Conservation (phyloP, 2,888 invertebrate genomes). For the Tenthredo distinguenda region DNA sequence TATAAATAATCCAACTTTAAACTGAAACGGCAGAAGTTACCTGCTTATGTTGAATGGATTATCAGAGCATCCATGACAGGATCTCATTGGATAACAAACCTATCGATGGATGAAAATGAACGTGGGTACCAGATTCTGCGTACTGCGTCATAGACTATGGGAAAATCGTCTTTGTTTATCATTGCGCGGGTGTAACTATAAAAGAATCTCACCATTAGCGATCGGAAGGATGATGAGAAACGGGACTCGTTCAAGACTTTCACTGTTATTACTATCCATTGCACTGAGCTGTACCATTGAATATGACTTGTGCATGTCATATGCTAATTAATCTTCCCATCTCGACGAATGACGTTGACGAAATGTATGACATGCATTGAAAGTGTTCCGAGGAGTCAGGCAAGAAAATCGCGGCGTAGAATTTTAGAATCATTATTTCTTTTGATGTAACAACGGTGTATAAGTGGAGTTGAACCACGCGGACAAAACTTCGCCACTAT, state of each 20-base stretch:
- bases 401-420: not conserved
- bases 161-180: not conserved
- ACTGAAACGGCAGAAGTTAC: not conserved
- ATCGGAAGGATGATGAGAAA: conserved; percentile 68
- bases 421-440: conserved; percentile 41
- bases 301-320: not conserved
- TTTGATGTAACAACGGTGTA: not conserved
- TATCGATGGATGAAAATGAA: not conserved
- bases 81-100: not conserved
- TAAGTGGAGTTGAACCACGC: conserved; percentile 43
- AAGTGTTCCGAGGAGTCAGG: not conserved
- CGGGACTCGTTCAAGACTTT: conserved; percentile 65
- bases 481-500: conserved; percentile 71
- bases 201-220: conserved; percentile 67
- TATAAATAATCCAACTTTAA: not conserved
- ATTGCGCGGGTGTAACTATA: not conserved
- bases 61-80: not conserved
- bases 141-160: not conserved
- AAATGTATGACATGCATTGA: not conserved
- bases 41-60: not conserved
- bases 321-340: not conserved
- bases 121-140: not conserved
- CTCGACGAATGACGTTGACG: not conserved
- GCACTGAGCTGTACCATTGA: conserved; percentile 20
- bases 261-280: conserved; percentile 66